phyloP scores from a whole-genome alignment of 2,113 vertebrate genomes.

The Columbina picui region DNA sequence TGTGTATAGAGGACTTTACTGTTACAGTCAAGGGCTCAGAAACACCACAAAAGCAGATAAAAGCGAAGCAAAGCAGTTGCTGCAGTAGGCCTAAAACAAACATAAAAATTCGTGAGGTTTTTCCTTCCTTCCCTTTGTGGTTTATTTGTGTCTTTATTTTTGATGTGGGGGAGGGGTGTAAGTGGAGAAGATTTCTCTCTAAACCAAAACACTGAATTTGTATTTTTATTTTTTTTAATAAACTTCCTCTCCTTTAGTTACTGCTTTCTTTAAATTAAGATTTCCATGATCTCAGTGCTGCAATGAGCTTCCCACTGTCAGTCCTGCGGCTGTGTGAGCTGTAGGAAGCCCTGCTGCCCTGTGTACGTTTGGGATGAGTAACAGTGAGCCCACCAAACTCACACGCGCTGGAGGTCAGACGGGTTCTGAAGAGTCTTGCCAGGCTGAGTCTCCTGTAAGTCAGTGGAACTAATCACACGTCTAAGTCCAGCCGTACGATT shows the following conservation, averaged over 20 bases:
- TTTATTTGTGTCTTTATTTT: constrained; percentile 50
- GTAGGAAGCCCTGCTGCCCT: not conserved
- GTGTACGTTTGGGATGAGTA: not conserved
- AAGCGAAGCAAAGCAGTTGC: not conserved
- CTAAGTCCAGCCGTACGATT: not conserved
- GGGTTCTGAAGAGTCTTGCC: not conserved
- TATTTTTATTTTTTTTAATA: not conserved
- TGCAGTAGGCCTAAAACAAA: constrained; percentile 2
- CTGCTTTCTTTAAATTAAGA: not conserved
- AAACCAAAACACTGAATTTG: not conserved
- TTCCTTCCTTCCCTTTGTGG: constrained; percentile 50
- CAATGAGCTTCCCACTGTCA: not conserved
- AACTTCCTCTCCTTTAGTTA: not conserved
- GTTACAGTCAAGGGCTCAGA: not conserved
- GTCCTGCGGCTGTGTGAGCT: not conserved
- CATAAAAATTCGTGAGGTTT: constrained; percentile 19
- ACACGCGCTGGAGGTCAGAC: not conserved
- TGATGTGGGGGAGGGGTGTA: not conserved
- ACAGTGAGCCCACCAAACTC: not conserved
- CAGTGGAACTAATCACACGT: not conserved
- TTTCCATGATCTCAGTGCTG: not conserved
- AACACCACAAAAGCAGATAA: constrained; percentile 15
- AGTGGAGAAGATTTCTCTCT: not conserved
- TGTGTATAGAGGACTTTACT: not conserved
- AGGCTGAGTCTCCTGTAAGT: not conserved